A percentile compares a stretch with the other conserved stretches of the same genome.
Conservation (phyloP, 1,140 invertebrate genomes). For the Leptinotarsa texana region DNA sequence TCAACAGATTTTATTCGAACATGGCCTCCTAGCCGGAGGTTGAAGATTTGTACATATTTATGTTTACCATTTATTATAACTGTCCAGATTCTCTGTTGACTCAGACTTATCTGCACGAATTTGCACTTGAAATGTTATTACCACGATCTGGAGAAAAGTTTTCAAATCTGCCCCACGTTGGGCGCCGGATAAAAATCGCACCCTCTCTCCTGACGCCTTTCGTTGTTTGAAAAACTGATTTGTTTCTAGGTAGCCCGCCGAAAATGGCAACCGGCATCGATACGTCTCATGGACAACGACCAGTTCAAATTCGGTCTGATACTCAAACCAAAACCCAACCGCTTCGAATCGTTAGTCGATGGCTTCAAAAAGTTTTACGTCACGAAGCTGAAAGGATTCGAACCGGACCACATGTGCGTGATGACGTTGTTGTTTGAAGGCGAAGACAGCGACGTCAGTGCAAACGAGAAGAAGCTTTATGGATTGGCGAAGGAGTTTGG, state of each 20-base stretch:
- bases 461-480: conserved; percentile 82
- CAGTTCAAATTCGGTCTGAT: conserved; percentile 95
- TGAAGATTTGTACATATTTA: no score
- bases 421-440: conserved; percentile 95
- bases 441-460: conserved; percentile 69
- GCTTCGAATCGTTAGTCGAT: conserved; percentile 75
- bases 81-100: no score
- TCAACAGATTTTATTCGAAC: no score
- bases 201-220: neutral
- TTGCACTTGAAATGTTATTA: no score
- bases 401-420: conserved; percentile 81
- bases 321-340: conserved; percentile 75
- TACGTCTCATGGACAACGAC: conserved; percentile 95
- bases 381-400: conserved; percentile 88
- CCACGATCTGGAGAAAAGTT: neutral
- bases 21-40: no score
- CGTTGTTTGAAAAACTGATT: conserved; percentile 54
- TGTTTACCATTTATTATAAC: no score
- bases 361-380: conserved; percentile 87
- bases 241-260: conserved; percentile 54
- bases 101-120: no score
- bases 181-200: neutral
- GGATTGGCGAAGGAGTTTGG: conserved; percentile 74
- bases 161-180: neutral
- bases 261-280: conserved; percentile 89